Evolutionary conservation across 2,113 vertebrate species (phyloP).

Genomic region (Ondatra zibethicus): DNA sequence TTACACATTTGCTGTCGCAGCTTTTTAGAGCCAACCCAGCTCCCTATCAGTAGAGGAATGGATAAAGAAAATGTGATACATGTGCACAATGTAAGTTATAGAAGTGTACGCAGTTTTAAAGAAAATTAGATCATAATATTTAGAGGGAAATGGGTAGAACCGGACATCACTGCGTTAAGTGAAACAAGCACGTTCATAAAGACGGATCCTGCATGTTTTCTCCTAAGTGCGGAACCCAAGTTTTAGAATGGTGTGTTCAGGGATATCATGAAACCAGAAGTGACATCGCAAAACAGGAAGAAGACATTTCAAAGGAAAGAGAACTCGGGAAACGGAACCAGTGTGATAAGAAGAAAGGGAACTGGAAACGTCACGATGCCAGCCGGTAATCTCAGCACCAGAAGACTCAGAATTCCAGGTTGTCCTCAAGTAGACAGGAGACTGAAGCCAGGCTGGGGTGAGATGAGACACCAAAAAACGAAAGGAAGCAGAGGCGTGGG

Average conservation of each 20-base stretch:
- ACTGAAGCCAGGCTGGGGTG: no score
- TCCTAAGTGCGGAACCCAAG: background rate
- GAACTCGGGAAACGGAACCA: no score
- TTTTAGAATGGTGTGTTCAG: no score
- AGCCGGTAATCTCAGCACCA: no score
- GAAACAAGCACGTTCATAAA: background rate
- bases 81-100: background rate
- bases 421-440: background rate
- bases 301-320: background rate
- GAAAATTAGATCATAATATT: background rate
- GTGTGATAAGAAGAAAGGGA: no score
- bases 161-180: background rate
- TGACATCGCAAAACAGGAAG: background rate
- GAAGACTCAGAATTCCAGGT: background rate
- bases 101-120: background rate
- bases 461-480: background rate
- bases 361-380: fast-evolving
- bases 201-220: no score
- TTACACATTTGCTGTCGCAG: background rate
- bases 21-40: background rate
- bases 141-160: background rate
- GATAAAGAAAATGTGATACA: background rate
- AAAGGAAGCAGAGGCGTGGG: no score
- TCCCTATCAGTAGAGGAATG: background rate
- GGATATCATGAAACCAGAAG: background rate